Conservation (phyloP, 2,113 vertebrate genomes). For the Heterochromis multidens region DNA sequence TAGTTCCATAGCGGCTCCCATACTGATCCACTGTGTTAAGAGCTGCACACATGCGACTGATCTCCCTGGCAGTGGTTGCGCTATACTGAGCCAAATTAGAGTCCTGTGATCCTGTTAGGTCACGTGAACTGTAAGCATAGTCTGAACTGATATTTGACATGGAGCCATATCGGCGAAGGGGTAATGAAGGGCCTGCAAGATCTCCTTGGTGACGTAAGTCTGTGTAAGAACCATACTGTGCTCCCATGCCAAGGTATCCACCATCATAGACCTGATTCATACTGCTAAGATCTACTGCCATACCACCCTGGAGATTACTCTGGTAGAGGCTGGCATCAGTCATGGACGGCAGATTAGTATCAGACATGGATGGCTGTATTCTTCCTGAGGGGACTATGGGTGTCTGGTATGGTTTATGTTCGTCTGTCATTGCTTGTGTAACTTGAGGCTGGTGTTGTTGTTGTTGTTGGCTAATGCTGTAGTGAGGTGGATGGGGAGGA, state of each 20-base stretch:
- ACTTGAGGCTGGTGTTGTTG: conserved; percentile 65
- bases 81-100: conserved; percentile 95
- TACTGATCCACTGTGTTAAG: conserved; percentile 95
- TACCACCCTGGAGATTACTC: conserved; percentile 80
- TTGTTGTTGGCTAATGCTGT: conserved; percentile 74
- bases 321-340: conserved; percentile 84
- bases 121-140: conserved; percentile 81
- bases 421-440: conserved; percentile 74
- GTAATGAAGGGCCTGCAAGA: conserved; percentile 80
- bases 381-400: conserved; percentile 75
- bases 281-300: conserved; percentile 86
- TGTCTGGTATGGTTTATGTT: conserved; percentile 78
- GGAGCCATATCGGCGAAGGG: conserved; percentile 91
- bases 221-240: conserved; percentile 94
- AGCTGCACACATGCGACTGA: conserved; percentile 97
- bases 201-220: conserved; percentile 91
- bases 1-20: conserved; percentile 81
- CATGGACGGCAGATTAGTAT: conserved; percentile 83
- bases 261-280: conserved; percentile 90
- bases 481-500: conserved; percentile 57
- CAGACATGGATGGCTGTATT: conserved; percentile 93
- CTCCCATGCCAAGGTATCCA: conserved; percentile 85
- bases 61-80: conserved; percentile 94
- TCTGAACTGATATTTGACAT: conserved; percentile 96
- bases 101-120: conserved; percentile 83